A percentile compares a stretch with the other conserved stretches of the same genome.
Conservation (phyloP, 2,113 vertebrate species). For the Vimba vimba region DNA sequence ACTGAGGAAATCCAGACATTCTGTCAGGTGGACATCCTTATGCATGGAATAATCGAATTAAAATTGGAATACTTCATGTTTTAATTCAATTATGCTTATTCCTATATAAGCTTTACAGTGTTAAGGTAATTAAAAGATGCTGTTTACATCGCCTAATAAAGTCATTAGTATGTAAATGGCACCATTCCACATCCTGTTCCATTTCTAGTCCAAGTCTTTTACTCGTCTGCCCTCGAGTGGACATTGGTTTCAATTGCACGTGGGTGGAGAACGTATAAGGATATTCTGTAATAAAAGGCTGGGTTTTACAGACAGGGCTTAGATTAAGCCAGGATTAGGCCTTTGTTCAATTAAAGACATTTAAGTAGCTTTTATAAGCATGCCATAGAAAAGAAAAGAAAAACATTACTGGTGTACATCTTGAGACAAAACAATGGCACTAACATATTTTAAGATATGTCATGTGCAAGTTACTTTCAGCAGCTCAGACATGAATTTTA, state of each 20-base stretch:
- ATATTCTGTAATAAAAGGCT: neutral
- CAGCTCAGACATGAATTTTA: too few species aligned
- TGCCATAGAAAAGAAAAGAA: too few species aligned
- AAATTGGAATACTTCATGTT: neutral
- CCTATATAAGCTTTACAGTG: neutral
- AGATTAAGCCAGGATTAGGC: too few species aligned
- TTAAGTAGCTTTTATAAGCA: too few species aligned
- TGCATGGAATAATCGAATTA: neutral
- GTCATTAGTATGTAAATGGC: neutral
- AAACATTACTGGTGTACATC: too few species aligned
- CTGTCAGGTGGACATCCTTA: too few species aligned
- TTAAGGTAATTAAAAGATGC: neutral
- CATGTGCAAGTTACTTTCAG: too few species aligned
- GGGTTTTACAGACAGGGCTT: too few species aligned
- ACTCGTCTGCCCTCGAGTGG: conserved; percentile 29
- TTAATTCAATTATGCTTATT: neutral
- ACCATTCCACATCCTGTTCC: neutral
- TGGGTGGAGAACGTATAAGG: neutral
- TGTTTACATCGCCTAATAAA: neutral
- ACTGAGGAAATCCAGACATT: too few species aligned
- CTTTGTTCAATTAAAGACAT: too few species aligned
- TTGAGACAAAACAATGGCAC: too few species aligned
- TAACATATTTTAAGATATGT: too few species aligned
- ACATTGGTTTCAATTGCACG: neutral
- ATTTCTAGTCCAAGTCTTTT: neutral